Percentiles rank a stretch among this genome's conserved stretches.
Evolutionary conservation across 1,140 invertebrate genomes (phyloP).

Genomic region (Charaxes varanes): DNA sequence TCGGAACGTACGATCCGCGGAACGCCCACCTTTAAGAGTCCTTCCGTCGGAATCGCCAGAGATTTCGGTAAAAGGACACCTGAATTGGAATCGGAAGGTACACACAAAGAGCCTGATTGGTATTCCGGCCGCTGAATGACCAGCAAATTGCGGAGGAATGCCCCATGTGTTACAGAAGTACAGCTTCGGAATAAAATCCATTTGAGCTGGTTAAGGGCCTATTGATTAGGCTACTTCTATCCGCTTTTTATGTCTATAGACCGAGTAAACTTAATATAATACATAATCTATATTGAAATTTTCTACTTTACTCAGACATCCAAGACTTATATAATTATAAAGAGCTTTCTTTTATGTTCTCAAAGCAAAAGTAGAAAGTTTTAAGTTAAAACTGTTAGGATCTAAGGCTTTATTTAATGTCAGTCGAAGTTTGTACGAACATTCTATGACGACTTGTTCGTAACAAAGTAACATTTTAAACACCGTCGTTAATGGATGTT

Average conservation of each 20-base stretch:
- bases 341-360: too few relatives aligned
- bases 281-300: conserved; percentile 21
- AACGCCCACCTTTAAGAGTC: conserved; percentile 60
- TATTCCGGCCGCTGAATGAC: conserved; percentile 27
- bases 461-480: conserved; percentile 8
- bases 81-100: conserved; percentile 59
- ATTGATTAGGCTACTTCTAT: too few relatives aligned
- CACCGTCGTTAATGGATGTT: too few relatives aligned
- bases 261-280: too few relatives aligned
- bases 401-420: conserved; percentile 5
- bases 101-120: conserved; percentile 24
- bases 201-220: conserved; percentile 30
- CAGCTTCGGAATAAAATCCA: conserved; percentile 28
- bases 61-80: conserved; percentile 62
- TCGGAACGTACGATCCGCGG: conserved; percentile 45
- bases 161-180: conserved; percentile 7
- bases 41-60: conserved; percentile 55
- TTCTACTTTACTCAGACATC: conserved; percentile 17
- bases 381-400: conserved; percentile 8
- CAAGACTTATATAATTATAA: too few relatives aligned
- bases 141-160: conserved; percentile 20
- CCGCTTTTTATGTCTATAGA: too few relatives aligned
- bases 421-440: conserved; percentile 2
- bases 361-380: conserved; percentile 13
- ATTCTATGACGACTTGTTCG: conserved; percentile 7